Evolutionary conservation across 2,797 vertebrate species (phyloP).

Genomic region (Halcyon chelicuti): DNA sequence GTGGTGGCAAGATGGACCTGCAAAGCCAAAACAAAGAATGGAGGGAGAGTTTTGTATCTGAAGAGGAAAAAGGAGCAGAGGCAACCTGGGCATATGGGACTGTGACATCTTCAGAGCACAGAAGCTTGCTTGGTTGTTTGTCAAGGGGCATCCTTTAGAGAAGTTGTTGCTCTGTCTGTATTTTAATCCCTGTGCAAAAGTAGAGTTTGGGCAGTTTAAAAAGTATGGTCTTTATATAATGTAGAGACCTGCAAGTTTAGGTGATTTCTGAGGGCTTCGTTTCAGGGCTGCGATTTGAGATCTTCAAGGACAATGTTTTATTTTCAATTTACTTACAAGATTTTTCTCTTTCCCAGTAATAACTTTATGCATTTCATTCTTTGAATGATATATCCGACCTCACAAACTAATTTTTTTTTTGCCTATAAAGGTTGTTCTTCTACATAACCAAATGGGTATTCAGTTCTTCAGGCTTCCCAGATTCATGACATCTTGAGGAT

Average conservation of each 20-base stretch:
- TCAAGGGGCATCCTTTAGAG: not conserved
- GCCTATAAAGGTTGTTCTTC: not conserved
- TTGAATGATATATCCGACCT: not conserved
- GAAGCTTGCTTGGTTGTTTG: not conserved
- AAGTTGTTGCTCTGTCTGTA: not conserved
- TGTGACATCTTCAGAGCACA: not conserved
- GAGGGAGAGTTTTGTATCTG: not conserved
- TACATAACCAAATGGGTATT: not conserved
- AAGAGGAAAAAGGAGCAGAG: not conserved
- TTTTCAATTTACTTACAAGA: not conserved
- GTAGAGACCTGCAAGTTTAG: not conserved
- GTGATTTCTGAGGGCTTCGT: not conserved
- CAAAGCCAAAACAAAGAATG: not conserved
- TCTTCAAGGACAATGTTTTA: not conserved
- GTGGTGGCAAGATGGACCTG: not conserved
- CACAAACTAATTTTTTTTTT: not conserved
- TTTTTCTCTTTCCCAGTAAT: not conserved
- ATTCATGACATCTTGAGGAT: not conserved
- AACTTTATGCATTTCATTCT: not conserved
- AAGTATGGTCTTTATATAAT: not conserved
- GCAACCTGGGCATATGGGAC: not conserved
- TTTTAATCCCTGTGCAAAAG: not conserved
- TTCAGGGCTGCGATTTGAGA: not conserved
- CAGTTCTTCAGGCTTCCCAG: not conserved
- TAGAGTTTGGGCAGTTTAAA: not conserved